Conservation (phyloP, 2,113 vertebrate genomes). For the Tachuris rubrigastra region DNA sequence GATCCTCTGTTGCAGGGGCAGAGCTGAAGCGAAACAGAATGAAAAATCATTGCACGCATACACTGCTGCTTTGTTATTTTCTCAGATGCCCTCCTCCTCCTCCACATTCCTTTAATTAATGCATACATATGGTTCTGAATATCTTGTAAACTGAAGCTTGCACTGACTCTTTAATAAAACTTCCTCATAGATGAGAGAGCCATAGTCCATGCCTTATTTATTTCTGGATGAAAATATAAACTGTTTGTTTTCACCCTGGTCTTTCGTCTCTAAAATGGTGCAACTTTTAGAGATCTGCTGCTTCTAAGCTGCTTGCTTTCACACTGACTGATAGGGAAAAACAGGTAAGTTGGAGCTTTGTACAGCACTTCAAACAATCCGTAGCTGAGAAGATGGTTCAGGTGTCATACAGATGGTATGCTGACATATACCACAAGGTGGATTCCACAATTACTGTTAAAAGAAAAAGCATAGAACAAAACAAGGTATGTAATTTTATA, state of each 20-base stretch:
- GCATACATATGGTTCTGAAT: slow-evolving; percentile 92
- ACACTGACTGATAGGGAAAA: not conserved
- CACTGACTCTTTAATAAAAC: slow-evolving; percentile 88
- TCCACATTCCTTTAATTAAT: slow-evolving; percentile 95
- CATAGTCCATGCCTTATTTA: slow-evolving; percentile 55
- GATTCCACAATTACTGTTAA: not conserved
- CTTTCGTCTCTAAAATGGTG: slow-evolving; percentile 28
- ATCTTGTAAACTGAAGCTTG: slow-evolving; percentile 86
- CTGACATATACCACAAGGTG: not conserved
- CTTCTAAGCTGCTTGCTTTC: slow-evolving; percentile 26
- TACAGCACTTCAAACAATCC: not conserved
- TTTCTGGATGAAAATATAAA: slow-evolving; percentile 37
- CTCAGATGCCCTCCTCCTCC: slow-evolving; percentile 89
- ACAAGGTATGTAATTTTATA: not conserved
- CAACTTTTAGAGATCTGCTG: slow-evolving; percentile 48
- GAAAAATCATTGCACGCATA: slow-evolving; percentile 90
- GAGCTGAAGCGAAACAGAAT: slow-evolving; percentile 98
- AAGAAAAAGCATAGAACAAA: not conserved
- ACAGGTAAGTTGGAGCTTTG: not conserved
- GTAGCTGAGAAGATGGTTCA: not conserved
- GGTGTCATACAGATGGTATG: not conserved
- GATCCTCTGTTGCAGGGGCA: slow-evolving; percentile 98
- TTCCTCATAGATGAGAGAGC: slow-evolving; percentile 57
- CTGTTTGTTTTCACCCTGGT: slow-evolving; percentile 42
- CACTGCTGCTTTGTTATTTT: slow-evolving; percentile 87